Evolutionary conservation across 1,140 invertebrate genomes (phyloP), one percentile per base, ranked within the genome.

Genomic region (Formica selysi): DNA sequence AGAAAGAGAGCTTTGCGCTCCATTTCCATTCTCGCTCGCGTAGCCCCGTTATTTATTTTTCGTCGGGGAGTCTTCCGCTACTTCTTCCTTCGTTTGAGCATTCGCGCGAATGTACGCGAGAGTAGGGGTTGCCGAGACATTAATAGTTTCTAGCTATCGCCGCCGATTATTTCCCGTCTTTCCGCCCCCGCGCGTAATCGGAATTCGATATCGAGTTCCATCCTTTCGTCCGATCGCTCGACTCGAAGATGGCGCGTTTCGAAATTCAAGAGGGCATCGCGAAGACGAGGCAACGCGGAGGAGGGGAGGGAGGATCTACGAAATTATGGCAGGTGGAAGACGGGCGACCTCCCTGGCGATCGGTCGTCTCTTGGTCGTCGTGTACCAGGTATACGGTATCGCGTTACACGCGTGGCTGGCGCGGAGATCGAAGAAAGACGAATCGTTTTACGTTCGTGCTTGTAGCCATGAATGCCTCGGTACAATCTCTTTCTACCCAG

Each of bases 321-420:
- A 90, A 90, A 87, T 91, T 87, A 91, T 94, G 94, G 92, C 94
- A 94, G 93, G 92, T 95, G 93, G 93, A 93, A 93, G 93, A 94
- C 91, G 90, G 79, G 78, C 93, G 94, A 93, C 92, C 93, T 94
- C 92, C 93, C 93, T 84, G 89, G 79, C 86, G 88, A 89, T 91
- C 90, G 90, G 85, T 26, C 89, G 90, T 87, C 89, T 87, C 86
- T 64, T 86, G 91, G 91, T 91, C 89, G 92, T 91, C 91, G 91
- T 87, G 80, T 51, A 91, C 70, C 85, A 88, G 89, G 84, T 90
- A 87, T 90, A 90, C 83, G 89, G 88, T 94, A 93, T 94, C 93
- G 90, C 92, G 89, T 94, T 94, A 94, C 93, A 87, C 88, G 89
- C 87, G 88, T 90, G 87, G 86, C 90, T 76, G 71, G 71, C 79